A percentile compares a stretch with the other conserved stretches of the same genome.
Evolutionary conservation across 2,113 vertebrate genomes (phyloP).

Genomic region (Toxostoma redivivum): DNA sequence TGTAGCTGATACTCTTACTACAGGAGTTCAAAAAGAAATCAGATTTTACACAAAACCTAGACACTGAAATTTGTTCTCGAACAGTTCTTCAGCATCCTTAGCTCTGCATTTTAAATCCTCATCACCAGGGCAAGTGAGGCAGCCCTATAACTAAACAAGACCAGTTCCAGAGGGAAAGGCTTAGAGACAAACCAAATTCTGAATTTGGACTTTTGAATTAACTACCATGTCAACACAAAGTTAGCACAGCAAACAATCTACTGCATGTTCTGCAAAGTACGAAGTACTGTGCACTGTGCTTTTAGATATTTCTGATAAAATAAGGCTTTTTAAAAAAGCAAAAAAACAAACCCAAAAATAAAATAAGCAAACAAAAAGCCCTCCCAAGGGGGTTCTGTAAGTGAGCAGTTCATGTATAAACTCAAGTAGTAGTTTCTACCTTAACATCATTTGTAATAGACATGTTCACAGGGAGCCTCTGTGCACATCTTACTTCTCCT

Average conservation of each 20-base stretch:
- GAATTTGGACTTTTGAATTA: background rate
- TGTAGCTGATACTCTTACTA: background rate
- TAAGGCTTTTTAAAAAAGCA: background rate
- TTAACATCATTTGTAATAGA: background rate
- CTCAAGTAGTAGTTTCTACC: background rate
- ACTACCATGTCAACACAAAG: background rate
- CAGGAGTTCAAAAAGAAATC: background rate
- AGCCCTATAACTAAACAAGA: background rate
- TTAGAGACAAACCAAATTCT: background rate
- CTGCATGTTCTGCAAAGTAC: background rate
- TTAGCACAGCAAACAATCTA: background rate
- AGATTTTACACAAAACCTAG: background rate
- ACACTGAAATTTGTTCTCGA: background rate
- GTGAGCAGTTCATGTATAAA: background rate
- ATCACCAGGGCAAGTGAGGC: background rate
- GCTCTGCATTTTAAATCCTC: background rate
- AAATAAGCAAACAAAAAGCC: background rate
- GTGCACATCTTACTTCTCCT: background rate
- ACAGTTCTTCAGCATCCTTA: background rate
- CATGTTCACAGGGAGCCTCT: background rate
- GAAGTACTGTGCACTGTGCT: background rate
- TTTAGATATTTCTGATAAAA: background rate
- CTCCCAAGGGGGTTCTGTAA: background rate
- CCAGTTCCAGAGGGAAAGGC: background rate
- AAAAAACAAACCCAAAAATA: background rate